A percentile compares a stretch with the other conserved stretches of the same genome.
phyloP scores from a whole-genome alignment of 2,797 vertebrate genomes.

The Lagodon rhomboides region DNA sequence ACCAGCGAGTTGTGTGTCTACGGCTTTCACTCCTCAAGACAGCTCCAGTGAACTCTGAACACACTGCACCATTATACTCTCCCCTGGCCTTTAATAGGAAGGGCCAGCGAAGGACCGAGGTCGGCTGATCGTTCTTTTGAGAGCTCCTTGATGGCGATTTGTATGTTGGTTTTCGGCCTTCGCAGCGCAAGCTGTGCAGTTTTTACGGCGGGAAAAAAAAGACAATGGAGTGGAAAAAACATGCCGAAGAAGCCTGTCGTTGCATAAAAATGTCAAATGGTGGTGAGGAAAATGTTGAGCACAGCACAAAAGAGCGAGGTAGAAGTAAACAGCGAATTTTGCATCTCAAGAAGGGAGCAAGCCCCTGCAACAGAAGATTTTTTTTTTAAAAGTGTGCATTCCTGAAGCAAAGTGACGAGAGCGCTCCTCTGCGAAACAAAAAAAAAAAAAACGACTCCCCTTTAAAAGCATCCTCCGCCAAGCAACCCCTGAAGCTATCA shows the following conservation, averaged over 20 bases:
- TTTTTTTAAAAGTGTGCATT: slow-evolving; percentile 47
- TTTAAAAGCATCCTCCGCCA: slow-evolving; percentile 31
- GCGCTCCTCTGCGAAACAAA: slow-evolving; percentile 17
- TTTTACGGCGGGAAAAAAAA: slow-evolving; percentile 22
- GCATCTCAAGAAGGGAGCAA: slow-evolving; percentile 15
- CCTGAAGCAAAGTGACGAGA: slow-evolving; percentile 36
- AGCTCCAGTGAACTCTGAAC: slow-evolving; percentile 64
- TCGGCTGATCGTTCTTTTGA: slow-evolving; percentile 37
- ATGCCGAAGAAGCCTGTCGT: slow-evolving; percentile 28
- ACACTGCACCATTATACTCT: slow-evolving; percentile 62
- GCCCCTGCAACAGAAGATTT: slow-evolving; percentile 25
- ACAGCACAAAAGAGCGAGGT: slow-evolving; percentile 40
- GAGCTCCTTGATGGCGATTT: slow-evolving; percentile 32
- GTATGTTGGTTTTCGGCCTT: slow-evolving; percentile 39
- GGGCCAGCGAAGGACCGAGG: slow-evolving; percentile 36
- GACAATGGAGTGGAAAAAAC: slow-evolving; percentile 32
- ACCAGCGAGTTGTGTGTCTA: slow-evolving; percentile 54
- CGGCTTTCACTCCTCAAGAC: slow-evolving; percentile 63
- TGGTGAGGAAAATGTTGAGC: slow-evolving; percentile 42
- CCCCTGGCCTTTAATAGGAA: slow-evolving; percentile 38
- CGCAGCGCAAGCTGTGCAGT: slow-evolving; percentile 35
- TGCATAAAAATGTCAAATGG: slow-evolving; percentile 34
- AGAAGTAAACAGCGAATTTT: slow-evolving; percentile 34
- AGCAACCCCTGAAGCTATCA: slow-evolving; percentile 6
- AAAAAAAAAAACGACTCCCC: slow-evolving; percentile 40